Conservation (phyloP, 2,888 invertebrate species). For the Merodon equestris region DNA sequence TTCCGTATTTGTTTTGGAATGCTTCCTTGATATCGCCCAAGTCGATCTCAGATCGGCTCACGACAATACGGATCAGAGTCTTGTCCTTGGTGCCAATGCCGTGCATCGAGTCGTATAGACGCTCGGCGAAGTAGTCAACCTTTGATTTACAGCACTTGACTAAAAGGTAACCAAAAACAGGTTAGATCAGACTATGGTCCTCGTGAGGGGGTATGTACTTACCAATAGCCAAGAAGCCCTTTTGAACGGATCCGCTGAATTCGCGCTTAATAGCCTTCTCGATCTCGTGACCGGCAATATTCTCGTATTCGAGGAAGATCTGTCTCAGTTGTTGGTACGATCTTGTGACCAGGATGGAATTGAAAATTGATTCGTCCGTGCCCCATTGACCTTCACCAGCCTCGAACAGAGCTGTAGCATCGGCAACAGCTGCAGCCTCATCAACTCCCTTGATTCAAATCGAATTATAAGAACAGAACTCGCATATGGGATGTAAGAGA, state of each 20-base stretch:
- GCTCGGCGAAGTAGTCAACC: constrained; percentile 94
- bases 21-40: constrained; percentile 95
- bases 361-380: constrained; percentile 94
- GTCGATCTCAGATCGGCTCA: constrained; percentile 94
- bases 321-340: constrained; percentile 93
- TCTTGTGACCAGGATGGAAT: constrained; percentile 90
- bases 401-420: constrained; percentile 88
- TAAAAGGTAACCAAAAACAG: constrained; percentile 74
- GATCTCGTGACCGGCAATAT: constrained; percentile 89
- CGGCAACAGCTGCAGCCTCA: constrained; percentile 87
- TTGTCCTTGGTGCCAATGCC: constrained; percentile 93
- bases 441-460: constrained; percentile 83
- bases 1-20: constrained; percentile 90
- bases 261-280: constrained; percentile 92
- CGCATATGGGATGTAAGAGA: not conserved
- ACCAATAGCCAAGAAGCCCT: constrained; percentile 94
- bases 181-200: not conserved
- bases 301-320: constrained; percentile 92
- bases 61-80: constrained; percentile 93
- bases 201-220: constrained; percentile 73
- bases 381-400: constrained; percentile 94
- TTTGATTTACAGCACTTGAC: constrained; percentile 94
- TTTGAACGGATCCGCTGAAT: constrained; percentile 92
- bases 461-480: constrained; percentile 1
- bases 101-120: constrained; percentile 93